Conservation (phyloP, 2,113 vertebrate species). For the Xiphophorus maculatus region DNA sequence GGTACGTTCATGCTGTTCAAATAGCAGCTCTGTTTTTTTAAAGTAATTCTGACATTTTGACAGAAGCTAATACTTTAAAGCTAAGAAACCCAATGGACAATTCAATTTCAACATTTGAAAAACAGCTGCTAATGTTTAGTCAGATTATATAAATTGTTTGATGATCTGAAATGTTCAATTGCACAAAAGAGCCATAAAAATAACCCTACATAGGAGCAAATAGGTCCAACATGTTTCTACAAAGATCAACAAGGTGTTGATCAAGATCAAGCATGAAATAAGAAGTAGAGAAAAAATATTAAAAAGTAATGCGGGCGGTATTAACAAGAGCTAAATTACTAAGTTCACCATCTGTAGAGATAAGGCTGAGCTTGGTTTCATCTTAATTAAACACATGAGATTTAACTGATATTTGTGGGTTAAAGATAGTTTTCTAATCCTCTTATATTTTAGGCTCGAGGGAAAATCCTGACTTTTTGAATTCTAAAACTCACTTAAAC, state of each 20-base stretch:
- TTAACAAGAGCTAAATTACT: not conserved
- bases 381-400: conserved; percentile 34
- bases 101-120: too few relatives aligned
- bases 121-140: too few relatives aligned
- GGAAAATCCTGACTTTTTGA: conserved; percentile 3
- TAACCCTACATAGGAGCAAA: too few relatives aligned
- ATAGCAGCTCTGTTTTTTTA: too few relatives aligned
- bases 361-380: not conserved
- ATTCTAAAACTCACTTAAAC: not conserved
- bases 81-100: too few relatives aligned
- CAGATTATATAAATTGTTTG: too few relatives aligned
- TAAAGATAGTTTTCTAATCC: conserved; percentile 9
- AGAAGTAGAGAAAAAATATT: not conserved
- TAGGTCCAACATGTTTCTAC: not conserved
- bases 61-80: too few relatives aligned
- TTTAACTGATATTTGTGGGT: conserved; percentile 14
- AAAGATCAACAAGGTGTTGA: not conserved
- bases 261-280: not conserved
- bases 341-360: conserved; percentile 17
- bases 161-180: too few relatives aligned
- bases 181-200: too few relatives aligned
- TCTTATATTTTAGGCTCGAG: conserved; percentile 1
- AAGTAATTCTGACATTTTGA: too few relatives aligned
- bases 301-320: not conserved
- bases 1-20: too few relatives aligned